Conservation (phyloP, 2,888 invertebrate genomes). For the Dicranocentrus wangi region DNA sequence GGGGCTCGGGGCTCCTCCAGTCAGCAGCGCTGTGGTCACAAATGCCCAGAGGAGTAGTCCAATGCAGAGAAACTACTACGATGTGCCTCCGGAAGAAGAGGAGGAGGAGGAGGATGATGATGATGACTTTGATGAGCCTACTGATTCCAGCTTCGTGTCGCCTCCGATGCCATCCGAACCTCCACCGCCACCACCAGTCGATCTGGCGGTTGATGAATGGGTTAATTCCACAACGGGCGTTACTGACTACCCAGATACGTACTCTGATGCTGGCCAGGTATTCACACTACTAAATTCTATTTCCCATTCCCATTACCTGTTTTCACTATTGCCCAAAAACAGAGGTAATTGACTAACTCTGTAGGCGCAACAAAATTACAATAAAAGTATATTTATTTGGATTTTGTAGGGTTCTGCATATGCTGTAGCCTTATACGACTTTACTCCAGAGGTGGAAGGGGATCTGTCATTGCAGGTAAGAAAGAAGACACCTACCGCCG, state of each 20-base stretch:
- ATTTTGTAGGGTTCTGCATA: too few relatives aligned
- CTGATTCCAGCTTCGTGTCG: constrained; percentile 54
- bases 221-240: constrained; percentile 46
- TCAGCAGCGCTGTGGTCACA: constrained; percentile 29
- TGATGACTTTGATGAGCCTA: constrained; percentile 40
- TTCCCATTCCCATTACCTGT: background rate
- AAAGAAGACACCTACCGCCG: too few relatives aligned
- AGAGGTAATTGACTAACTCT: too few relatives aligned
- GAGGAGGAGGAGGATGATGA: constrained; percentile 54
- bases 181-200: constrained; percentile 68
- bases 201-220: constrained; percentile 57
- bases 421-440: constrained; percentile 72
- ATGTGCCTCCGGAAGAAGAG: constrained; percentile 70
- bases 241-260: constrained; percentile 49
- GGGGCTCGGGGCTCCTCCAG: constrained; percentile 21
- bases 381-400: too few relatives aligned
- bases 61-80: constrained; percentile 67
- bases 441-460: constrained; percentile 69
- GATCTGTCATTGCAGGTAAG: constrained; percentile 68
- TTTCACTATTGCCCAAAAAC: too few relatives aligned
- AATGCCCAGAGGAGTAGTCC: background rate
- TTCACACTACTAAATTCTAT: background rate
- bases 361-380: too few relatives aligned
- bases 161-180: constrained; percentile 71
- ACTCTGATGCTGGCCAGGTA: constrained; percentile 49